Base-by-base conservation (phyloP, 1,140 invertebrate species). In the Saccostrea glomerata region DNA sequence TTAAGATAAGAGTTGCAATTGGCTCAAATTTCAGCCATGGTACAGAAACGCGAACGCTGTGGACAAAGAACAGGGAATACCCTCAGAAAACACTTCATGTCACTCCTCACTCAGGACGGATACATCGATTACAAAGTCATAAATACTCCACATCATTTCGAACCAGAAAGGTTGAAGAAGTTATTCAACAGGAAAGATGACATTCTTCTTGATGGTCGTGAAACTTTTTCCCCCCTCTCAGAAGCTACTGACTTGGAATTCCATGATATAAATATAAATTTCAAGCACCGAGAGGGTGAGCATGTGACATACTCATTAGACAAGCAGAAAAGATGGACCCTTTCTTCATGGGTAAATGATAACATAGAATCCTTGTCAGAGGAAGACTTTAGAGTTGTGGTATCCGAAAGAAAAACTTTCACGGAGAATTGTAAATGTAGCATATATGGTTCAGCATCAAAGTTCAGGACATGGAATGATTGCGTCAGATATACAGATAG, bases 311-410 rank as follows among this genome's bases (percentile, higher is more conserved):
- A 77, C 25, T 77, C 70, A 5, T 30, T 77, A 30, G 30, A 77
- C 25, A 77, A 77, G 25, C 30, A 77, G 23, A 36, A 77, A 77
- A 77, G 70, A 12, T 77, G 70, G 70, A 77, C 70, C 25, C 70
- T 77, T 12, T 25, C 70, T 36, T 77, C 70, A 30, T 11, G 30
- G 11, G 25, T 77, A 4, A 25, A 77, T 40, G 25, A 77, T 15
- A 77, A 77, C 13, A 77, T 77, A 30, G 25, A 77, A 13, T 77
- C 70, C 9, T 12, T 77, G 23, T 11, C 70, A 12, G 70, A 77
- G 15, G 70, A 77, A 36, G 23, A 77, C 25, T 77, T 77, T 77
- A 77, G 70, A 30, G 70, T 77, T 77, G 70, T 77, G 23, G 23
- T 77, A 36, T 36, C 23, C 12, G 70, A 77, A 36, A 36, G 70